Percentiles rank a stretch among this genome's conserved stretches.
phyloP scores from a whole-genome alignment of 2,888 invertebrate species.

The Pammene fasciana region DNA sequence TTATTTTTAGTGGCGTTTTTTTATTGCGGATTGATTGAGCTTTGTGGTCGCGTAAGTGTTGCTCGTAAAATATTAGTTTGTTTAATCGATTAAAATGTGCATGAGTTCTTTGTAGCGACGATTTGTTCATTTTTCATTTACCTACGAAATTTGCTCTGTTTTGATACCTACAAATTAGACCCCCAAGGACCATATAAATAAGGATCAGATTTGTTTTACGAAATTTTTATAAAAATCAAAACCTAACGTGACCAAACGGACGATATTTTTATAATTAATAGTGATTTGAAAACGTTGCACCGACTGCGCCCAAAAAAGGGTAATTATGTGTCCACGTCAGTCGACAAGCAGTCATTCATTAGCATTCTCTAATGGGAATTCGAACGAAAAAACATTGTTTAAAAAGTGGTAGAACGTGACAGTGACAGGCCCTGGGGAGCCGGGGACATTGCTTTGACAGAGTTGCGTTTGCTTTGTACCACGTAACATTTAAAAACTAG shows the following conservation, averaged over 20 bases:
- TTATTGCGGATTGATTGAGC: slow-evolving; percentile 72
- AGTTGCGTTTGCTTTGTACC: background rate
- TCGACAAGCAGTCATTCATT: slow-evolving; percentile 51
- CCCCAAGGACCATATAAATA: too few species aligned
- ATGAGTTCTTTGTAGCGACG: background rate
- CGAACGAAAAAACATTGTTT: slow-evolving; percentile 55
- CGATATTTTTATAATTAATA: slow-evolving; percentile 20
- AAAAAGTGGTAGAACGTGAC: slow-evolving; percentile 54
- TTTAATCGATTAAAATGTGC: slow-evolving; percentile 46
- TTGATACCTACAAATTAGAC: too few species aligned
- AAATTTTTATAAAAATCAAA: background rate
- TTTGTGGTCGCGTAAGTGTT: slow-evolving; percentile 55
- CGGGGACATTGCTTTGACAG: slow-evolving; percentile 29
- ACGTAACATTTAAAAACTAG: background rate
- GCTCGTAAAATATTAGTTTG: slow-evolving; percentile 47
- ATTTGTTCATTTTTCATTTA: too few species aligned
- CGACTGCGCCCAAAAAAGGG: slow-evolving; percentile 48
- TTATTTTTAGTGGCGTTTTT: slow-evolving; percentile 57
- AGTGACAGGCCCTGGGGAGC: slow-evolving; percentile 50
- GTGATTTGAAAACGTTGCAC: slow-evolving; percentile 28
- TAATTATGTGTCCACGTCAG: slow-evolving; percentile 51
- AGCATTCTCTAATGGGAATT: slow-evolving; percentile 64
- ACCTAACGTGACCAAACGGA: background rate
- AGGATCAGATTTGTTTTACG: too few species aligned
- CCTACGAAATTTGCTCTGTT: too few species aligned